Base-by-base conservation (phyloP, 2,888 invertebrate genomes). In the Sarcophaga subvicina region DNA sequence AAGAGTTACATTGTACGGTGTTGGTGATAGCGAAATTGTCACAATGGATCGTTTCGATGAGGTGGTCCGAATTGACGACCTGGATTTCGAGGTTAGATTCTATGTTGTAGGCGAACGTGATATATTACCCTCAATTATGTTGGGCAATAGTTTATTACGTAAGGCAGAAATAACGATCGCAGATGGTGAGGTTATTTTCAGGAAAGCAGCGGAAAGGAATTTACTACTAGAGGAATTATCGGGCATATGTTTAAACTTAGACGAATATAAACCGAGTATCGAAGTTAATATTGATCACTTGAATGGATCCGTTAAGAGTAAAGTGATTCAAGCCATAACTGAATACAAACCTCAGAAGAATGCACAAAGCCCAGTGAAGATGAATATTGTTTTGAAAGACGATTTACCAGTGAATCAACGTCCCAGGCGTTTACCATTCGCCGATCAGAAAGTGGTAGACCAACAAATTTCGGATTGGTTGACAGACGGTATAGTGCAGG, bases 351-450 rank as follows among this genome's bases (percentile, higher is more conserved):
- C 73, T 10, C 12, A 63, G n/a, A 63, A 22, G 37, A 63, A 22
- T 49, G 47, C 11, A 6, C 6, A 22, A 2, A 47, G 12, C 45
- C 59, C 76, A n/a, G 66, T 76, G 4, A 22, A 76, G 27, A 76
- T 76, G 67, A 66, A 22, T 22, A 63, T 73, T 12, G 62, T 80
- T 20, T 64, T 88, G 12, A 60, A 45, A 20, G 80, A 88, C 27
- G 80, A 83, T 27, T 45, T 66, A n/a, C 85, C 87, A 49, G 69
- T 88, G 14, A 83, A 69, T n/a, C 81, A 87, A n/a, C 37, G 70
- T 20, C 86, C 87, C 4, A 87, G 91, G 70, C 78, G 91, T 47
- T 81, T 92, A 64, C 82, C 90, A 0, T 80, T 75, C 0, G 17
- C 62, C 3, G 90, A 91, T 67, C 90, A 63, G 10, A 8, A 4